Evolutionary conservation across 2,797 vertebrate species (phyloP).

Genomic region (Platyrinchus mystaceus): DNA sequence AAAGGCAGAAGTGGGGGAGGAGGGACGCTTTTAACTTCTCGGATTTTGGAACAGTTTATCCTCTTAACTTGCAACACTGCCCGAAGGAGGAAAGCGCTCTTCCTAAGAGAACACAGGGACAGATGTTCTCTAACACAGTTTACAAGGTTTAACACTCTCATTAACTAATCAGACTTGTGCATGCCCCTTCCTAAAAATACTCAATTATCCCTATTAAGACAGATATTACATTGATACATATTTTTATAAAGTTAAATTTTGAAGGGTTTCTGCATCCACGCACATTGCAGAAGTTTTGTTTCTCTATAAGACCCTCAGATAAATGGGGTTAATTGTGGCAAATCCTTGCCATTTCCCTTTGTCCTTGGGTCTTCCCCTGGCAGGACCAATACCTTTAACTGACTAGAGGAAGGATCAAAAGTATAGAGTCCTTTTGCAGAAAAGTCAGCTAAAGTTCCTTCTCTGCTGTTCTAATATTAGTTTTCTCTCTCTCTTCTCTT

Average conservation of each 20-base stretch:
- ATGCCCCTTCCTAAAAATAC: neutral
- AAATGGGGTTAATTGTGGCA: neutral
- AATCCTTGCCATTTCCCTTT: neutral
- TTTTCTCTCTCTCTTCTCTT: neutral
- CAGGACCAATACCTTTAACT: neutral
- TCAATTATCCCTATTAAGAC: neutral
- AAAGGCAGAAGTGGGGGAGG: constrained; percentile 48
- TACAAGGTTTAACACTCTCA: neutral
- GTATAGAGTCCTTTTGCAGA: neutral
- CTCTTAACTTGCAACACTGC: constrained; percentile 23
- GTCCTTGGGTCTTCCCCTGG: neutral
- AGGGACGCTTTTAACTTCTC: constrained; percentile 53
- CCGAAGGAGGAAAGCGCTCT: neutral
- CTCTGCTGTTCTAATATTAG: neutral
- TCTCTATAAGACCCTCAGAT: neutral
- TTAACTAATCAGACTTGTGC: neutral
- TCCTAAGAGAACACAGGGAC: neutral
- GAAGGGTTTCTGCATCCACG: neutral
- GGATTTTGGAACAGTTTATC: constrained; percentile 64
- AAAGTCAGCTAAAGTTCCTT: neutral
- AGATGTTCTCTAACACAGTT: neutral
- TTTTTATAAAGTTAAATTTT: neutral
- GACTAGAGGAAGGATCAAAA: neutral
- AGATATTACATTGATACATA: neutral
- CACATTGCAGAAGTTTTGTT: neutral